Percentiles rank a stretch among this genome's conserved stretches.
phyloP scores from a whole-genome alignment of 2,888 invertebrate genomes.

The Panorpa germanica region DNA sequence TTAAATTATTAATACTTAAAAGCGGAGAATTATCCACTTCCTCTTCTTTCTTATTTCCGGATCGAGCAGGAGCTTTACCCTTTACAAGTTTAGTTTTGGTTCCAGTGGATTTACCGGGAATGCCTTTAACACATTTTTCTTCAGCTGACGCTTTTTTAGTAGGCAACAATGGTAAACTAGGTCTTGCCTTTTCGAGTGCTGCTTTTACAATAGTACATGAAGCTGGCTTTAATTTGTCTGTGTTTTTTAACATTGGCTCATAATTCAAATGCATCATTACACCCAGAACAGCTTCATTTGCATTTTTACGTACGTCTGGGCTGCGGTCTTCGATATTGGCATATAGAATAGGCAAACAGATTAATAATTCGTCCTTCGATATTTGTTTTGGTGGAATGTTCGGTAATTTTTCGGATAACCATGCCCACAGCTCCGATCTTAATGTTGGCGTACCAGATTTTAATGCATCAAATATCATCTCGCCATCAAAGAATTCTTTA shows the following conservation, averaged over 20 bases:
- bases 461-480: conserved; percentile 76
- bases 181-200: conserved; percentile 68
- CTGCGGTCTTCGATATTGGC: conserved; percentile 78
- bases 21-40: conserved; percentile 67
- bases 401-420: conserved; percentile 70
- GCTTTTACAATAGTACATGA: conserved; percentile 60
- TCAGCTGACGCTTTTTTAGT: conserved; percentile 7
- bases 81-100: conserved; percentile 1
- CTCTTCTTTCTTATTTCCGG: conserved; percentile 59
- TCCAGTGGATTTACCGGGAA: conserved; percentile 13
- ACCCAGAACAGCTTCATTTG: conserved; percentile 75
- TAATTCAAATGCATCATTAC: conserved; percentile 87
- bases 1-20: conserved; percentile 64
- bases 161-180: conserved; percentile 62
- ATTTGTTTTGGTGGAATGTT: conserved; percentile 49
- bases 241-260: conserved; percentile 22
- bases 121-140: conserved; percentile 12
- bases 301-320: conserved; percentile 77
- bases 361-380: conserved; percentile 60
- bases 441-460: conserved; percentile 70
- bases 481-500: conserved; percentile 68
- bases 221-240: conserved; percentile 38
- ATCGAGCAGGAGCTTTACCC: conserved; percentile 21
- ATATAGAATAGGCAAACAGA: conserved; percentile 60
- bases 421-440: conserved; percentile 62